Percentiles rank a stretch among this genome's conserved stretches.
Conservation (phyloP, 2,113 vertebrate species). For the Cyanistes caeruleus region DNA sequence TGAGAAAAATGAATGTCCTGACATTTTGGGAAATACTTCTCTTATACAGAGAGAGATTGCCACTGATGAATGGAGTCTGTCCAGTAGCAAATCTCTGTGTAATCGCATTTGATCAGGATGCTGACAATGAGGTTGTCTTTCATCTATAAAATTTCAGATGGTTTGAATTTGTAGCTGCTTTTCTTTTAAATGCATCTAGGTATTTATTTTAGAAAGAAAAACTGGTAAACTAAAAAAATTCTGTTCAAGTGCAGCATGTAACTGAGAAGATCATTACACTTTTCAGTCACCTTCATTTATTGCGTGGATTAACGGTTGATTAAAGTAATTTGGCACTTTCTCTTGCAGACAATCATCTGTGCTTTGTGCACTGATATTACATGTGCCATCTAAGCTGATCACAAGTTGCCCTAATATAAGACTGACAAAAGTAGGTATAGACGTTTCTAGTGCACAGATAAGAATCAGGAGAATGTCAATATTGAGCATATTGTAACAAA, state of each 20-base stretch:
- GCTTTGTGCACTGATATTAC: neutral
- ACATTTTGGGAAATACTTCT: neutral
- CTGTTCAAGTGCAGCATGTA: neutral
- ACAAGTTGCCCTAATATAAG: neutral
- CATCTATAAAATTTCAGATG: neutral
- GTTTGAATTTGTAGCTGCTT: neutral
- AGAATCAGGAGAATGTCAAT: neutral
- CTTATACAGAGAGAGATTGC: neutral
- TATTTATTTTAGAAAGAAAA: neutral
- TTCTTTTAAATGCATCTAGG: neutral
- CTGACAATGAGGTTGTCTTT: neutral
- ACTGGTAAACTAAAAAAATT: neutral
- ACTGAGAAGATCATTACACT: neutral
- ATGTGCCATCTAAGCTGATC: fast-evolving
- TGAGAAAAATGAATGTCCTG: neutral
- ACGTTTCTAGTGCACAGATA: neutral
- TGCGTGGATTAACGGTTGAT: neutral
- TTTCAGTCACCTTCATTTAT: neutral
- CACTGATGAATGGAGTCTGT: neutral
- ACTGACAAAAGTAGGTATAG: neutral
- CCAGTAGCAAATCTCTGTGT: neutral
- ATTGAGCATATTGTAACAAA: neutral
- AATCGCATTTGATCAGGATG: neutral
- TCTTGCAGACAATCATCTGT: neutral
- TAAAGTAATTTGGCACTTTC: neutral